phyloP scores from a whole-genome alignment of 2,797 vertebrate genomes.

The Scleropages formosus region DNA sequence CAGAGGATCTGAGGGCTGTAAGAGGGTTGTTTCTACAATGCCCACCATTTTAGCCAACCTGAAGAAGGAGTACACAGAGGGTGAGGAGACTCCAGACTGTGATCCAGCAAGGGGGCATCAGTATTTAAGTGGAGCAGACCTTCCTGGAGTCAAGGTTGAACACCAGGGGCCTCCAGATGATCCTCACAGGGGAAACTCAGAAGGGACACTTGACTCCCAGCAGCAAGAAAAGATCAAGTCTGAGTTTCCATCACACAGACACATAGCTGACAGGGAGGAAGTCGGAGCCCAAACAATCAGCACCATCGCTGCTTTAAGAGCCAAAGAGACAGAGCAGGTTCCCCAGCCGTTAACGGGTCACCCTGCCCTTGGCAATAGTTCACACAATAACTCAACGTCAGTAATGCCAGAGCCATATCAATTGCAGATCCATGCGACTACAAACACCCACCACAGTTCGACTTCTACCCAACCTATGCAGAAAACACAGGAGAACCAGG shows the following conservation, averaged over 20 bases:
- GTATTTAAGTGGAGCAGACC: slow-evolving; percentile 53
- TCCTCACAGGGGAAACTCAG: slow-evolving; percentile 29
- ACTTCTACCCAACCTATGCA: slow-evolving; percentile 62
- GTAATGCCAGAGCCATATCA: slow-evolving; percentile 61
- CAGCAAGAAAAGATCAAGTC: slow-evolving; percentile 54
- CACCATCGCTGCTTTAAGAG: slow-evolving; percentile 52
- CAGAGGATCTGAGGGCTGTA: slow-evolving; percentile 79
- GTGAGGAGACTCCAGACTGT: slow-evolving; percentile 47
- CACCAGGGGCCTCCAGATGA: slow-evolving; percentile 55
- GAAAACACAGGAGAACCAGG: slow-evolving; percentile 64
- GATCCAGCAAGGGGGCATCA: slow-evolving; percentile 49
- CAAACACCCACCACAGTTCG: slow-evolving; percentile 63
- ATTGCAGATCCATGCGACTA: slow-evolving; percentile 24
- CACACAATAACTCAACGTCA: slow-evolving; percentile 54
- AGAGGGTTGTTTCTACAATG: slow-evolving; percentile 65
- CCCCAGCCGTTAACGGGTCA: slow-evolving; percentile 71
- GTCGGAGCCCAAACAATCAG: slow-evolving; percentile 41
- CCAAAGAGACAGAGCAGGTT: slow-evolving; percentile 74
- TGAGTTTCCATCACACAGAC: slow-evolving; percentile 54
- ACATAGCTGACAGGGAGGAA: slow-evolving; percentile 51
- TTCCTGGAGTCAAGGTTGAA: slow-evolving; percentile 56
- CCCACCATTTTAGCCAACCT: slow-evolving; percentile 56
- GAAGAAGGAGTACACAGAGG: slow-evolving; percentile 62
- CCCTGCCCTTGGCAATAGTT: slow-evolving; percentile 61
- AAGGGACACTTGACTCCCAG: slow-evolving; percentile 40